Conservation (phyloP, 2,113 vertebrate species). For the Hippolais icterina region DNA sequence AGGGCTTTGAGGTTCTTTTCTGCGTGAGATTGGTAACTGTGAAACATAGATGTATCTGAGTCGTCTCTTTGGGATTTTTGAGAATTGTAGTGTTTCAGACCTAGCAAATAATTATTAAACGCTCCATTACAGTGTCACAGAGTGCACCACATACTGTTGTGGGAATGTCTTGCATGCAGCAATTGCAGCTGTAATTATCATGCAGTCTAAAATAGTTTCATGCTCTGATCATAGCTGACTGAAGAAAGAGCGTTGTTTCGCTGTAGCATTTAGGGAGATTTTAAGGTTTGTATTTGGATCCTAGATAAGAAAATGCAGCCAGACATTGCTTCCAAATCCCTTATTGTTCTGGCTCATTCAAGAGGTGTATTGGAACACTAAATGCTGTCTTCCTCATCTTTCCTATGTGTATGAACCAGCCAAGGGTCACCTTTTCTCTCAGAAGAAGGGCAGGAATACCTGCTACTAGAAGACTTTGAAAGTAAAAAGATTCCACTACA, state of each 20-base stretch:
- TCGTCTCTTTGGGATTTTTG: background rate
- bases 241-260: background rate
- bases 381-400: slow-evolving; percentile 72
- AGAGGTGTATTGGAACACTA: background rate
- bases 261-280: background rate
- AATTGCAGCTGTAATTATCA: background rate
- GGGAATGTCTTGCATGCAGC: background rate
- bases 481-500: slow-evolving; percentile 90
- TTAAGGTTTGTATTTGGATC: background rate
- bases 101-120: background rate
- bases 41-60: background rate
- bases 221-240: background rate
- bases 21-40: background rate
- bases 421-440: slow-evolving; percentile 81
- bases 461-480: slow-evolving; percentile 97
- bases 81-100: background rate
- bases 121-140: background rate
- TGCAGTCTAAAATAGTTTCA: background rate
- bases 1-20: background rate
- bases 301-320: background rate
- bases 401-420: slow-evolving; percentile 79
- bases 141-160: background rate
- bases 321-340: background rate
- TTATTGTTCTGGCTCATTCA: background rate
- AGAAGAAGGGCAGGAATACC: slow-evolving; percentile 90